These are phyloP conservation scores for Parambassis ranga DNA, from an alignment of 2,797 vertebrate species.

Conservation along the genomic window DNA sequence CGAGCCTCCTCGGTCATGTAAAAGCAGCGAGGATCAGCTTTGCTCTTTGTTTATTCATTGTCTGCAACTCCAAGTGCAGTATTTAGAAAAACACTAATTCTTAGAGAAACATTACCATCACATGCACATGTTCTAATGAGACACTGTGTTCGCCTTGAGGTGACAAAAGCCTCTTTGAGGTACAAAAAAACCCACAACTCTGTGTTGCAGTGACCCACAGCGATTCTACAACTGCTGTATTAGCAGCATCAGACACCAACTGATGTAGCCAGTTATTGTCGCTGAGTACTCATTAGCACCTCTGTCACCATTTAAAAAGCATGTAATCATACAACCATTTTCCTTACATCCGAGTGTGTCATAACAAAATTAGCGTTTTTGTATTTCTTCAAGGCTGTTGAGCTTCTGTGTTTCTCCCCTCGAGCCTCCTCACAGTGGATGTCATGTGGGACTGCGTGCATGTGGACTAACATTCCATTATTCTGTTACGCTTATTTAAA, in stretches of 20 bases:
- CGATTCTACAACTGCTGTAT: background rate
- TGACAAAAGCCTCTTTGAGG: background rate
- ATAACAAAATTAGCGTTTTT: background rate
- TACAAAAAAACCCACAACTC: background rate
- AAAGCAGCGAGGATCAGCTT: background rate
- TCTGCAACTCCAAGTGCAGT: background rate
- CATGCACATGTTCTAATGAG: background rate
- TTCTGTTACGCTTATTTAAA: constrained; percentile 47
- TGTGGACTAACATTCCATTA: constrained; percentile 5
- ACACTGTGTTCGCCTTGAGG: background rate
- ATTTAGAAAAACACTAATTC: background rate
- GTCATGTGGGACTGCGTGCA: constrained; percentile 15
- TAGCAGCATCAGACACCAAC: background rate
- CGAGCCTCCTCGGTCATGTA: background rate
- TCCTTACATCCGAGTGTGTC: background rate
- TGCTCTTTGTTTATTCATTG: background rate
- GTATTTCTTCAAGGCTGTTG: background rate
- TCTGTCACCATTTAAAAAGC: background rate
- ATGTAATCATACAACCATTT: background rate
- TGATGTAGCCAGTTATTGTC: background rate
- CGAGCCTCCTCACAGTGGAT: background rate
- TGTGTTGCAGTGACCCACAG: background rate
- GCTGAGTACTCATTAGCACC: background rate
- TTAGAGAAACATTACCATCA: background rate
- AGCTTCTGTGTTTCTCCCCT: background rate